phyloP scores from a whole-genome alignment of 2,113 vertebrate genomes.

The Artemisiospiza belli region DNA sequence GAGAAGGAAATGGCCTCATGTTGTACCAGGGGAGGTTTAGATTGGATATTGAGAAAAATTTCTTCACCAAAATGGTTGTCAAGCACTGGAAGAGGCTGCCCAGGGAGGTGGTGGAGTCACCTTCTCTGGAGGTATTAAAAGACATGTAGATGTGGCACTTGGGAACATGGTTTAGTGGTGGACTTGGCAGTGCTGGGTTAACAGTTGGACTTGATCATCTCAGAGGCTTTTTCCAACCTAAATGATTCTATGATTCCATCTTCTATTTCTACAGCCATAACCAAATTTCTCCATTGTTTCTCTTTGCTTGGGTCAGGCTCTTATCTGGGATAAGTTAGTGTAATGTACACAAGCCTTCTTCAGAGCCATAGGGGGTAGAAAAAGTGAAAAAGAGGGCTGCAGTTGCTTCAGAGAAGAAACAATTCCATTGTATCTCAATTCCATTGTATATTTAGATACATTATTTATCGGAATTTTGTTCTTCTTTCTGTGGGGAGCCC shows the following conservation, averaged over 20 bases:
- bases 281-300: not conserved
- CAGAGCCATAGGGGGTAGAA: not conserved
- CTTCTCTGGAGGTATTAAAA: not conserved
- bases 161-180: not conserved
- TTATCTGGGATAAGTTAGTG: not conserved
- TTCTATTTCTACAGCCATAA: not conserved
- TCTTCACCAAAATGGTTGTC: not conserved
- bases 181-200: not conserved
- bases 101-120: not conserved
- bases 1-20: not conserved
- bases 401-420: not conserved
- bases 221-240: too few relatives aligned
- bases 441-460: not conserved
- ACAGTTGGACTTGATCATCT: too few relatives aligned
- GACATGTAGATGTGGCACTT: rapidly evolving
- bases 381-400: not conserved
- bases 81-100: not conserved
- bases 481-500: not conserved
- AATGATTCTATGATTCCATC: not conserved
- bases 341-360: not conserved
- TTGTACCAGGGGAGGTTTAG: not conserved
- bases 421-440: not conserved
- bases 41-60: not conserved
- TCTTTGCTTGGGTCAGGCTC: not conserved
- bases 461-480: not conserved